phyloP scores from a whole-genome alignment of 2,888 invertebrate genomes.

The Pristionchus arcanus region DNA sequence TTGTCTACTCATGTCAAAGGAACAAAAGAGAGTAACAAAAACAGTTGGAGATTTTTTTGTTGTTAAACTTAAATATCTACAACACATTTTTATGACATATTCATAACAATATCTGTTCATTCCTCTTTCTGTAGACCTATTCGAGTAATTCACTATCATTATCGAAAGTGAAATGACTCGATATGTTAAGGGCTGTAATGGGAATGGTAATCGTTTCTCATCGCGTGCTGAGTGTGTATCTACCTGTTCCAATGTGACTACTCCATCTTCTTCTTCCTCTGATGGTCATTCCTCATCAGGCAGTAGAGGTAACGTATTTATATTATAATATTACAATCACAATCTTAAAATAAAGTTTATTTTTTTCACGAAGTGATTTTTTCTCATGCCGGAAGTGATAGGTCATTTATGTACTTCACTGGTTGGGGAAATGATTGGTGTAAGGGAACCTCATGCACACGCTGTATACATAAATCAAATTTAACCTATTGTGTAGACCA shows the following conservation, averaged over 20 bases:
- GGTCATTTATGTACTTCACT: neutral
- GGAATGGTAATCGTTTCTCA: constrained; percentile 73
- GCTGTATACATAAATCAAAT: too few species aligned
- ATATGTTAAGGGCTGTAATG: constrained; percentile 70
- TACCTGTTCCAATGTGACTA: constrained; percentile 6
- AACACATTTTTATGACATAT: too few species aligned
- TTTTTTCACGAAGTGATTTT: neutral
- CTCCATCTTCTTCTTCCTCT: constrained; percentile 1
- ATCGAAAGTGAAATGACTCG: neutral
- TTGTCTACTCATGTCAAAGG: neutral
- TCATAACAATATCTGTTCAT: too few species aligned
- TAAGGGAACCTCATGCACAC: too few species aligned
- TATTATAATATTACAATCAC: neutral
- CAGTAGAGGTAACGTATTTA: constrained; percentile 15
- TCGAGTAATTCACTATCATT: neutral
- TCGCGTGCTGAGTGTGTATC: constrained; percentile 66
- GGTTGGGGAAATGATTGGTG: too few species aligned
- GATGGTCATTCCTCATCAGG: neutral
- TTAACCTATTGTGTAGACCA: neutral
- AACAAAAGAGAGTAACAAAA: neutral
- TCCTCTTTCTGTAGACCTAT: neutral
- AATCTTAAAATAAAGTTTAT: too few species aligned
- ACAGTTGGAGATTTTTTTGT: too few species aligned
- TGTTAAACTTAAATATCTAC: too few species aligned
- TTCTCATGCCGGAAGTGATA: neutral